These are phyloP conservation scores for Chalcosyrphus nemorum DNA, from an alignment of 2,888 invertebrate genomes.

Conservation along the genomic window DNA sequence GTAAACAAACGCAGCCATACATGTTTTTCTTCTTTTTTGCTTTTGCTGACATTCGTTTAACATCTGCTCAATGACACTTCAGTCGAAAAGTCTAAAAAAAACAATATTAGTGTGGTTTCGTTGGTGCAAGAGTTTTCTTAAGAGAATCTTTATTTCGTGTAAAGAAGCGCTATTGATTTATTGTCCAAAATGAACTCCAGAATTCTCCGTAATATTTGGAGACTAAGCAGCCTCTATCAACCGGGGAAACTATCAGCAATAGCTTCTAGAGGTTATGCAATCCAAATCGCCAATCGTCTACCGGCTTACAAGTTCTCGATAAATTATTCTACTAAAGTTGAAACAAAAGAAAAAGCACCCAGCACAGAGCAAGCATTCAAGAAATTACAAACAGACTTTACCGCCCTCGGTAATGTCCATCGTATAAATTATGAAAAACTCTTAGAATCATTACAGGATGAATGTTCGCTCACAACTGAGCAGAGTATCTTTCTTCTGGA, in stretches of 20 bases:
- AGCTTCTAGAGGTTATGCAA: constrained; percentile 42
- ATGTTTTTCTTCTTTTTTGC: constrained; percentile 1
- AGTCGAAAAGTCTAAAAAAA: constrained; percentile 3
- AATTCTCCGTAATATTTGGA: constrained; percentile 57
- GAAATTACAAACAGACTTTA: constrained; percentile 75
- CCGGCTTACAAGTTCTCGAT: neutral
- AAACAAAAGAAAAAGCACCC: neutral
- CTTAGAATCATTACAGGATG: constrained; percentile 74
- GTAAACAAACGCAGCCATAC: constrained; percentile 2
- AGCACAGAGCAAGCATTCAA: constrained; percentile 73
- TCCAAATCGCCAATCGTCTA: neutral
- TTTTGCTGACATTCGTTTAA: constrained; percentile 18
- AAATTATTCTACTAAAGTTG: neutral
- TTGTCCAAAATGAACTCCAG: constrained; percentile 54
- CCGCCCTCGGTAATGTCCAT: constrained; percentile 74
- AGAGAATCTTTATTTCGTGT: neutral
- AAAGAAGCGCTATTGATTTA: too few relatives aligned
- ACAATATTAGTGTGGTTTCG: neutral
- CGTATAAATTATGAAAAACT: constrained; percentile 75
- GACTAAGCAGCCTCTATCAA: neutral
- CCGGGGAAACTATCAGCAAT: neutral
- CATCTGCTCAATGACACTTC: constrained; percentile 1
- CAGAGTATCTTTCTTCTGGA: constrained; percentile 82
- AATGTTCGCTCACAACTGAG: constrained; percentile 64
- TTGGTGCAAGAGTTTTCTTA: too few relatives aligned